These are phyloP conservation scores for Syrrhaptes paradoxus DNA, from an alignment of 2,113 vertebrate genomes.

Conservation along the genomic window DNA sequence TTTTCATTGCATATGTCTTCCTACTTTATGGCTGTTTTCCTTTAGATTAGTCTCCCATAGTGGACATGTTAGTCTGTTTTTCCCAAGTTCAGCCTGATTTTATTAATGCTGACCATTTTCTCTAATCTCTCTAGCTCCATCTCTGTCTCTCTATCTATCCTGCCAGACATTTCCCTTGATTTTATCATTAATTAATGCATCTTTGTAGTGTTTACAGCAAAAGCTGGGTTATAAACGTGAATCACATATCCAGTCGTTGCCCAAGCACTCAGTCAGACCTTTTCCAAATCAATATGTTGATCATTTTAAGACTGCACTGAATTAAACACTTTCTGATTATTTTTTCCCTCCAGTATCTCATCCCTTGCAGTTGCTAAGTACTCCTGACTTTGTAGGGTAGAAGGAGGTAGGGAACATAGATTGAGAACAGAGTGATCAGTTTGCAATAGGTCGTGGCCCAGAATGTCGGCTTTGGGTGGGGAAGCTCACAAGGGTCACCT, in stretches of 20 bases:
- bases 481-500: background rate
- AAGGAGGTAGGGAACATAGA: background rate
- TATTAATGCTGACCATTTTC: background rate
- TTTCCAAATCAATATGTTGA: background rate
- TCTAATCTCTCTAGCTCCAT: background rate
- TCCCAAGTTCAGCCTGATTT: background rate
- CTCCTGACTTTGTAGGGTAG: background rate
- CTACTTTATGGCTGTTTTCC: background rate
- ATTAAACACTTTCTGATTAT: background rate
- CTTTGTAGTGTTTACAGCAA: background rate
- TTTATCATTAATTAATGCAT: constrained; percentile 15
- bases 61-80: background rate
- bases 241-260: background rate
- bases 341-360: background rate
- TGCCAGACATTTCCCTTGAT: background rate
- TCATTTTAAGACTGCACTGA: background rate
- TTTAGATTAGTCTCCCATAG: background rate
- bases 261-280: background rate
- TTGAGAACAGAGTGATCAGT: background rate
- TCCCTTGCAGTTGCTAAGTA: background rate
- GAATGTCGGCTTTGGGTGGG: background rate
- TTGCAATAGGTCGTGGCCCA: background rate
- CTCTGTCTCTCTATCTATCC: background rate
- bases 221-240: background rate
- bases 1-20: constrained; percentile 4